phyloP scores from a whole-genome alignment of 2,113 vertebrate species.

The Hepsetus odoe region DNA sequence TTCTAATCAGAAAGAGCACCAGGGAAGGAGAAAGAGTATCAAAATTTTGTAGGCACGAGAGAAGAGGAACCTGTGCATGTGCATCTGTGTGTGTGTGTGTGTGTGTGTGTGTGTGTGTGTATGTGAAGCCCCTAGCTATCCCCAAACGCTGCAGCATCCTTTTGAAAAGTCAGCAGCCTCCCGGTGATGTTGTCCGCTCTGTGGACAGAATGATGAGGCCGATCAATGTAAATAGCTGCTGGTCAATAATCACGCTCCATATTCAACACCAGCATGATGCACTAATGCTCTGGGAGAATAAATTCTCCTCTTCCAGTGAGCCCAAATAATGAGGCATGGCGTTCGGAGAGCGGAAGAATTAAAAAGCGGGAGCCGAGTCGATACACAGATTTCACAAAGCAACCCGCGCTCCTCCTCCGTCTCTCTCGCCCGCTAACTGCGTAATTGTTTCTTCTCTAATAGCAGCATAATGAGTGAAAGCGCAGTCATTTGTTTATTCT shows the following conservation, averaged over 20 bases:
- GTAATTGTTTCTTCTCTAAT: constrained; percentile 55
- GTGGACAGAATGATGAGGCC: constrained; percentile 19
- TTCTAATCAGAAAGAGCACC: constrained; percentile 23
- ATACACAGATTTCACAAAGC: constrained; percentile 38
- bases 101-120: too few relatives aligned
- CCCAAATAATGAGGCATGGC: constrained; percentile 36
- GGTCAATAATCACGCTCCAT: constrained; percentile 33
- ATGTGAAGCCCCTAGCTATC: constrained; percentile 7
- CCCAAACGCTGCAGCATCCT: neutral
- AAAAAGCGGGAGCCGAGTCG: constrained; percentile 37
- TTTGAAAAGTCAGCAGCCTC: constrained; percentile 1
- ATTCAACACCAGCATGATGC: constrained; percentile 16
- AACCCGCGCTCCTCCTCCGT: constrained; percentile 30
- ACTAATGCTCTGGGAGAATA: constrained; percentile 12
- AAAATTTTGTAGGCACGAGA: neutral
- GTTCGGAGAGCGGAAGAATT: constrained; percentile 43
- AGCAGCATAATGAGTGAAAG: constrained; percentile 53
- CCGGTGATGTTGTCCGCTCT: constrained; percentile 8
- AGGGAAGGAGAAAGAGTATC: neutral
- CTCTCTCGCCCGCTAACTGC: constrained; percentile 40
- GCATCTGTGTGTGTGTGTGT: constrained; percentile 22
- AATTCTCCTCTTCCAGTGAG: constrained; percentile 13
- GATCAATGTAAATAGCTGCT: constrained; percentile 31
- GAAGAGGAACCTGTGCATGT: neutral
- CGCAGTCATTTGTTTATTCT: constrained; percentile 49